A percentile compares a stretch with the other conserved stretches of the same genome.
Conservation (phyloP, 2,113 vertebrate species). For the Taxidea taxus region DNA sequence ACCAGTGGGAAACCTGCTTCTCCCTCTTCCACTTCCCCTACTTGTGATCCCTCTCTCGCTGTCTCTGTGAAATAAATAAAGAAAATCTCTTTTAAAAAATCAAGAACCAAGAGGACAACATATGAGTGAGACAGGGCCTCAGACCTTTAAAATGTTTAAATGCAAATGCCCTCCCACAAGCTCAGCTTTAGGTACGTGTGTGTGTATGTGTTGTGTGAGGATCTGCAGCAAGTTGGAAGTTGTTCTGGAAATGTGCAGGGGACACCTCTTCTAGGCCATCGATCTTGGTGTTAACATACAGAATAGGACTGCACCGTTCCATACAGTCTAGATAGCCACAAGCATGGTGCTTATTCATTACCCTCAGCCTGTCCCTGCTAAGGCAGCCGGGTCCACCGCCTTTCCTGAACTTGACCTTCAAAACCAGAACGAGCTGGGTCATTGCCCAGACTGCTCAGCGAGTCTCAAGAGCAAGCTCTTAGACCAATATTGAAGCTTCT, state of each 20-base stretch:
- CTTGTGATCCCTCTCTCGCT: too few species aligned
- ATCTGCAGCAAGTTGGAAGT: background rate
- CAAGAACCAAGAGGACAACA: background rate
- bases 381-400: background rate
- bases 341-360: conserved; percentile 6
- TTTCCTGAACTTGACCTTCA: conserved; percentile 2
- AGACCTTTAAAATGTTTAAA: background rate
- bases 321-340: background rate
- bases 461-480: background rate
- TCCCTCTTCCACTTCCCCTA: too few species aligned
- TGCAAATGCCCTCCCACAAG: background rate
- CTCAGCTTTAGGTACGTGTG: background rate
- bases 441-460: background rate
- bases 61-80: too few species aligned
- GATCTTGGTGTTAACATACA: background rate
- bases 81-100: background rate
- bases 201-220: background rate
- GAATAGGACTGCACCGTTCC: background rate
- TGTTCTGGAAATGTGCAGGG: background rate
- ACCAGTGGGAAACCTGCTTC: too few species aligned
- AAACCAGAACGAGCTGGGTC: conserved; percentile 12
- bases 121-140: background rate
- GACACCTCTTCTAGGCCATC: background rate
- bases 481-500: background rate
- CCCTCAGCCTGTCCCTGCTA: background rate